Conservation (phyloP, 2,888 invertebrate genomes). For the Oscheius onirici region DNA sequence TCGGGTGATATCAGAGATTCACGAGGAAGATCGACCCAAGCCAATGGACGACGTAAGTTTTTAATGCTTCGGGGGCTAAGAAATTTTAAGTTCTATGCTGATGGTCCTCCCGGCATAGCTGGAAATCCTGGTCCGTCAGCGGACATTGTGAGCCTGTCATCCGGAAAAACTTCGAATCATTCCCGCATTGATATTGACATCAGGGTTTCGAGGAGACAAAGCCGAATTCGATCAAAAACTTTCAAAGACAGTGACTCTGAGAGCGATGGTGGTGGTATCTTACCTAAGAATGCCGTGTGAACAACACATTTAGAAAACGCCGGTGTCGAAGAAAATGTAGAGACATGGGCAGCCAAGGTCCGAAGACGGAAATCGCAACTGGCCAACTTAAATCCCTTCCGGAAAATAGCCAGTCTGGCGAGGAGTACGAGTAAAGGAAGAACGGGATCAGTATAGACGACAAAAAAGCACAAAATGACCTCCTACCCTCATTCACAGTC, state of each 20-base stretch:
- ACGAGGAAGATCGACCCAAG: neutral
- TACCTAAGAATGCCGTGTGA: neutral
- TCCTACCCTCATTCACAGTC: neutral
- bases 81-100: constrained; percentile 8
- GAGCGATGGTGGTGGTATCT: neutral
- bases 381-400: constrained; percentile 25
- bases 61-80: too few species aligned
- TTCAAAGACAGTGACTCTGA: neutral
- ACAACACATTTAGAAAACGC: neutral
- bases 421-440: constrained; percentile 25
- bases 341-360: constrained; percentile 14
- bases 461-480: too few species aligned
- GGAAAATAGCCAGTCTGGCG: constrained; percentile 21
- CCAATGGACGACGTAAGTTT: constrained; percentile 19
- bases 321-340: neutral
- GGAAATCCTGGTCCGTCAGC: neutral
- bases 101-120: neutral
- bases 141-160: neutral
- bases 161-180: neutral
- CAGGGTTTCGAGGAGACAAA: neutral
- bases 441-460: constrained; percentile 14
- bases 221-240: constrained; percentile 1
- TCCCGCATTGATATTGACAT: constrained; percentile 10
- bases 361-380: constrained; percentile 23
- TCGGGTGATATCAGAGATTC: constrained; percentile 37